Evolutionary conservation across 2,797 vertebrate genomes (phyloP).

Genomic region (Balearica regulorum): DNA sequence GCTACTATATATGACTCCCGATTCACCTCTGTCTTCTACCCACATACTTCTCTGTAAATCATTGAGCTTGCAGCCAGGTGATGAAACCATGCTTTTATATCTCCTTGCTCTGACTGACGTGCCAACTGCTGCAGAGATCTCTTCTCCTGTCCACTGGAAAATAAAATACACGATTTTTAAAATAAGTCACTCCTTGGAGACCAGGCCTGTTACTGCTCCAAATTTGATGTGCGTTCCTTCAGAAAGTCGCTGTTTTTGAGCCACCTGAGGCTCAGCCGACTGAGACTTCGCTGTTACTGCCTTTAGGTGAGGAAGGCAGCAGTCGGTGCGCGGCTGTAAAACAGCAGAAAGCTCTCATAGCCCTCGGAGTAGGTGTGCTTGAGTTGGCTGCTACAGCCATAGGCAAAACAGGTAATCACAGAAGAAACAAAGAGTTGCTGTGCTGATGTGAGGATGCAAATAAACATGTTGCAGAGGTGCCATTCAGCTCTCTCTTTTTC

Average conservation of each 20-base stretch:
- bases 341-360: not conserved
- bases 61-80: not conserved
- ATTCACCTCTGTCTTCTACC: not conserved
- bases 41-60: not conserved
- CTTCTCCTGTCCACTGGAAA: not conserved
- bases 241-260: not conserved
- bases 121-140: not conserved
- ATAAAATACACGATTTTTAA: not conserved
- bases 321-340: not conserved
- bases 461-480: not conserved
- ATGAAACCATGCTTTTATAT: not conserved
- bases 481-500: not conserved
- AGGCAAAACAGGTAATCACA: not conserved
- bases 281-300: not conserved
- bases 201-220: not conserved
- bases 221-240: not conserved
- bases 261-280: not conserved
- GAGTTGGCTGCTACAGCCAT: rapidly evolving
- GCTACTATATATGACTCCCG: not conserved
- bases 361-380: not conserved
- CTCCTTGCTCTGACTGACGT: not conserved
- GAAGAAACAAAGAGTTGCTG: not conserved
- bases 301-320: not conserved
- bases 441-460: not conserved
- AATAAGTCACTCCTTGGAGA: not conserved